Evolutionary conservation across 2,888 invertebrate species (phyloP).

Genomic region (Napeogenes inachia): DNA sequence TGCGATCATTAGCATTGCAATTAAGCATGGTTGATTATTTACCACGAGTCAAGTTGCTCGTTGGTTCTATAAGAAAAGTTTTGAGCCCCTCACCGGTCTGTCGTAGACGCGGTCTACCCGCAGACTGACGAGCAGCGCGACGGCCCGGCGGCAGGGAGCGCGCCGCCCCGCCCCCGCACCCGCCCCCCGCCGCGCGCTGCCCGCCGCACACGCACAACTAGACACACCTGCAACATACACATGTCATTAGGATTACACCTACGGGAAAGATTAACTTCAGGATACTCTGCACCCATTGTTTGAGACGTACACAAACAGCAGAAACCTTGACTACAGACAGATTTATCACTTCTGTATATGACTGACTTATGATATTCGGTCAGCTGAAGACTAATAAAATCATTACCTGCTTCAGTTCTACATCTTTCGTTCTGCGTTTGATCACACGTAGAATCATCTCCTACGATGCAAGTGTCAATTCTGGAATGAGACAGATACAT

Average conservation of each 20-base stretch:
- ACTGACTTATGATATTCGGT: background rate
- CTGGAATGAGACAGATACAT: slow-evolving; percentile 49
- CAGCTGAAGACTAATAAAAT: slow-evolving; percentile 7
- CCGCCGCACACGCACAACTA: background rate
- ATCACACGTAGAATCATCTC: slow-evolving; percentile 94
- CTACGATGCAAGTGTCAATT: slow-evolving; percentile 96
- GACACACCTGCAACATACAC: background rate
- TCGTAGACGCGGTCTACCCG: slow-evolving; percentile 91
- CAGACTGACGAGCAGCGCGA: slow-evolving; percentile 86
- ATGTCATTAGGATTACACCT: background rate
- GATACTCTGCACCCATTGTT: too few species aligned
- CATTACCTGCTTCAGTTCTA: slow-evolving; percentile 83
- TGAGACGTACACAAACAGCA: too few species aligned
- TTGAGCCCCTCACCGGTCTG: slow-evolving; percentile 43
- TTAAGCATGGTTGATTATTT: too few species aligned
- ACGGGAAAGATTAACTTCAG: background rate
- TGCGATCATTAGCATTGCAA: too few species aligned
- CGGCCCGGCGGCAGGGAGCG: slow-evolving; percentile 83
- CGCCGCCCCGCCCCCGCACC: background rate
- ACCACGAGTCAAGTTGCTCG: too few species aligned
- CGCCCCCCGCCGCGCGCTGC: background rate
- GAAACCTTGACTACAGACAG: too few species aligned
- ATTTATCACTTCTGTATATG: background rate
- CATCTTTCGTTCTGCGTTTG: slow-evolving; percentile 92
- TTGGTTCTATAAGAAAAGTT: background rate